Base-by-base conservation (phyloP, 1,140 invertebrate genomes). In the Chrysomallon squamiferum region DNA sequence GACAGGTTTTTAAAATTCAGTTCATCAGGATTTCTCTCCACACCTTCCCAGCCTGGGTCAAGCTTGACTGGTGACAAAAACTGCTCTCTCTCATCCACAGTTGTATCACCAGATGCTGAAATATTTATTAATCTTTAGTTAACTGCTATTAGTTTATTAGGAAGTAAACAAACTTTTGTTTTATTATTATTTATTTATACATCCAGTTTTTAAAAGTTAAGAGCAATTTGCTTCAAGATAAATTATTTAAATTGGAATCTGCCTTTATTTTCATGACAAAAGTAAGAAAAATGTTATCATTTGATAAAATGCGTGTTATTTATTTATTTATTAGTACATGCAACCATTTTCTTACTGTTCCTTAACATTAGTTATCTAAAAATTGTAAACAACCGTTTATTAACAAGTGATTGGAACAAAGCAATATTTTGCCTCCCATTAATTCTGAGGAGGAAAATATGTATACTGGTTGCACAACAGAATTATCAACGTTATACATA, bases 11-110 rank as follows among this genome's bases (percentile, higher is more conserved):
- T 61, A 56, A 66, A 47, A 15, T 65, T 62, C 20, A 67, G 29
- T 20, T 70, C 69, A 9, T 72, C 70, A 25, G 61, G 49, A 1
- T 66, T 65, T 27, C 69, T 70, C 47, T 72, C 67, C 7, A 74
- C 66, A 11, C 73, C 66, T 52, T 78, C 76, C 61, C 74, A 70
- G 11, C 76, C 78, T 25, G 78, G 78, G 47, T 80, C 78, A 20
- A 80, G 58, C 52, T 71, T 76, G 25, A 78, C 78, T 13, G 76
- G 76, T 1, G 74, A 32, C 0, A 79, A 57, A 45, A 80, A 78
- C 25, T 47, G 62, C 56, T 78, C 69, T 35, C 69, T 69, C 38
- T 77, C 77, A 18, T 54, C 50, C 15, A 30, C 18, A 27, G n/a
- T 54, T 18, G 2, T 30, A 54, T 30, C 50, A 54, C 29, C 50